phyloP scores from a whole-genome alignment of 2,113 vertebrate species.

The Aptenodytes forsteri region DNA sequence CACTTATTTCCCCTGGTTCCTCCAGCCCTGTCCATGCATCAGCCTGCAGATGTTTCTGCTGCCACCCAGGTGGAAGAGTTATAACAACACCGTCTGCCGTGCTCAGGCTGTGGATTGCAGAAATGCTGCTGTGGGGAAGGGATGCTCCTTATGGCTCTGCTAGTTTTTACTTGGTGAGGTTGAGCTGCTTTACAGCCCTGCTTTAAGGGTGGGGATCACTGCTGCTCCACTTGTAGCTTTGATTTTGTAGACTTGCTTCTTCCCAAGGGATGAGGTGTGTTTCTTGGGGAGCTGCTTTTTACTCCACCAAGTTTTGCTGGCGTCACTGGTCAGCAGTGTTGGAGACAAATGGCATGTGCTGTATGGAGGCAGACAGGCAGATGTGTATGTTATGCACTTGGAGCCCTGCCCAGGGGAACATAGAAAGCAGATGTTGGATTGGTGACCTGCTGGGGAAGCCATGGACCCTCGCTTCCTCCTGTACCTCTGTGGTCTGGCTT shows the following conservation, averaged over 20 bases:
- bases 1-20: not conserved
- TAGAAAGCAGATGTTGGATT: slow-evolving; percentile 60
- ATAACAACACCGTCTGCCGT: not conserved
- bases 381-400: not conserved
- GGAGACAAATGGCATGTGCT: not conserved
- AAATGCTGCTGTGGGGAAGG: not conserved
- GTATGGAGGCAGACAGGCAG: not conserved
- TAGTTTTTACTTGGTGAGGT: accelerated
- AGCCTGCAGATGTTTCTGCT: not conserved
- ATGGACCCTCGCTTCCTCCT: not conserved
- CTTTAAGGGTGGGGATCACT: not conserved
- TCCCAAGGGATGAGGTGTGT: not conserved
- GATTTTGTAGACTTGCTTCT: not conserved
- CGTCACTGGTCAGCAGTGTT: not conserved
- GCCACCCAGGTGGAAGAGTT: not conserved
- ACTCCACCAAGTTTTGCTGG: not conserved
- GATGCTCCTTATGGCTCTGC: not conserved
- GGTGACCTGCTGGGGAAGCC: not conserved
- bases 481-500: not conserved
- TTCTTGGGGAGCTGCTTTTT: not conserved
- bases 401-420: slow-evolving; percentile 11
- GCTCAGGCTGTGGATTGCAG: not conserved
- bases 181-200: not conserved
- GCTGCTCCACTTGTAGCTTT: not conserved
- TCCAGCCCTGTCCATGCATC: not conserved